These are phyloP conservation scores for Hylomyscus alleni DNA, from an alignment of 2,797 vertebrate species.

Conservation along the genomic window DNA sequence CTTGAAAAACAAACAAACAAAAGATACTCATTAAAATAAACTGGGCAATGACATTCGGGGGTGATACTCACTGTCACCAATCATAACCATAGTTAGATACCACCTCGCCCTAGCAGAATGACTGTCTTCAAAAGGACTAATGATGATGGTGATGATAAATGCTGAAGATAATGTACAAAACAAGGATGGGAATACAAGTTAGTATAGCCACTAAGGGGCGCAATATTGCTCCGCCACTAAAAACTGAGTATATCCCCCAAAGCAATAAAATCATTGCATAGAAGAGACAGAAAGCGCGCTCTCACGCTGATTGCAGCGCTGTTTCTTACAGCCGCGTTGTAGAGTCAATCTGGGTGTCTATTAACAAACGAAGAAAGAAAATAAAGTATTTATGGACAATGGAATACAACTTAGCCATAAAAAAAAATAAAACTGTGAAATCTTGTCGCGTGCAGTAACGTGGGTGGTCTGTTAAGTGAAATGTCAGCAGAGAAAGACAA, in stretches of 20 bases:
- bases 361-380: neutral
- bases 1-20: too few relatives aligned
- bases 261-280: neutral
- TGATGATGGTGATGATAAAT: neutral
- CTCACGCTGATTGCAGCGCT: neutral
- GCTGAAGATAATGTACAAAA: neutral
- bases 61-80: neutral
- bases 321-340: neutral
- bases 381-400: neutral
- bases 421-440: neutral
- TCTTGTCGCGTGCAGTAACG: neutral
- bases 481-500: neutral
- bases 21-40: neutral
- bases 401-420: neutral
- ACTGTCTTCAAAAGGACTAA: neutral
- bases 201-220: neutral
- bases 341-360: neutral
- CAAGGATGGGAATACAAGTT: neutral
- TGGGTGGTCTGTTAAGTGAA: neutral
- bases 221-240: neutral
- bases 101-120: neutral
- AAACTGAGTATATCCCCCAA: neutral
- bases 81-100: neutral
- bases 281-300: neutral
- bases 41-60: neutral